phyloP scores from a whole-genome alignment of 1,140 invertebrate genomes.

The Euschistus heros region DNA sequence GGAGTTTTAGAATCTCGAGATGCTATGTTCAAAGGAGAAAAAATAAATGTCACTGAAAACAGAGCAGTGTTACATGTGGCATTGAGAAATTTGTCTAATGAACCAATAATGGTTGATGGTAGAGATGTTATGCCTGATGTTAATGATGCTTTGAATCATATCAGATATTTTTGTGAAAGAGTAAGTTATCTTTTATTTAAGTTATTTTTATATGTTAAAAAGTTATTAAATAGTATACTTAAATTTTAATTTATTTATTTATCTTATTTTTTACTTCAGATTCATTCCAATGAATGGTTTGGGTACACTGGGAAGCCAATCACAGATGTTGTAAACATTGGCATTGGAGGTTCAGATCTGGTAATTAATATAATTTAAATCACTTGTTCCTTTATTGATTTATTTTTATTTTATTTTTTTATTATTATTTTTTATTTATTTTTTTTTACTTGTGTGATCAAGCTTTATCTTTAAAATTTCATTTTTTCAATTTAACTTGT shows the following conservation, averaged over 20 bases:
- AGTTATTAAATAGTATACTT: neutral
- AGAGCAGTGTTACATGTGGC: conserved; percentile 92
- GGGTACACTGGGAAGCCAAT: conserved; percentile 92
- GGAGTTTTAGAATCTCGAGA: conserved; percentile 75
- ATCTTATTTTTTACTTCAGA: conserved; percentile 33
- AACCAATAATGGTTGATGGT: conserved; percentile 71
- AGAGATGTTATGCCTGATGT: conserved; percentile 92
- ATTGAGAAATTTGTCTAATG: conserved; percentile 73
- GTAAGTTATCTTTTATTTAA: conserved; percentile 35
- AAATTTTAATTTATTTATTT: conserved; percentile 20
- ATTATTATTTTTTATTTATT: no score
- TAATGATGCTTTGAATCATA: conserved; percentile 82
- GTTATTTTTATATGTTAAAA: neutral
- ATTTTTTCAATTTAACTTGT: no score
- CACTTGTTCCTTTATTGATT: neutral
- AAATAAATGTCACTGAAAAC: conserved; percentile 97
- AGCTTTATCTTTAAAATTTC: no score
- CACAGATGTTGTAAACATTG: conserved; percentile 98
- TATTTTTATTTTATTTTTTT: no score
- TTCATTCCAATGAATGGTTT: conserved; percentile 62
- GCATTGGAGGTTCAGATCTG: conserved; percentile 97
- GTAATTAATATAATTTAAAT: conserved; percentile 36
- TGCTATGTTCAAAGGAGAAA: conserved; percentile 89
- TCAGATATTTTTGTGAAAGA: conserved; percentile 82
- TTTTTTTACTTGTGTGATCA: no score